Evolutionary conservation across 2,888 invertebrate species (phyloP).

Genomic region (Auanema freiburgensis): DNA sequence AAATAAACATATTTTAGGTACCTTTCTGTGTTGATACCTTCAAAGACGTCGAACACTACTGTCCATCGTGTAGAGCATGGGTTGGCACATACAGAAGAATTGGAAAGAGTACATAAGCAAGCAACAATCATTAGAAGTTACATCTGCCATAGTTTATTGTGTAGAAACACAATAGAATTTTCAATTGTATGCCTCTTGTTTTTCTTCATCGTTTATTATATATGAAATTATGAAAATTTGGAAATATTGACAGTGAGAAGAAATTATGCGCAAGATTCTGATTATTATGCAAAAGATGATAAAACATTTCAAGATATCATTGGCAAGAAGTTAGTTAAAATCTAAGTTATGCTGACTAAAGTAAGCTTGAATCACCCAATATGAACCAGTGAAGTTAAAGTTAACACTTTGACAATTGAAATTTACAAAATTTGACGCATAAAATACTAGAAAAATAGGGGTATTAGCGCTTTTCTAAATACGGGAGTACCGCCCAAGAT

Average conservation of each 20-base stretch:
- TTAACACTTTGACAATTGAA: not conserved
- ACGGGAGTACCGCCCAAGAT: slow-evolving; percentile 50
- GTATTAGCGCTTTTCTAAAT: not conserved
- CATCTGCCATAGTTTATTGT: no score
- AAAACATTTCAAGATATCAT: no score
- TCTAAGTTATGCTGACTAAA: no score
- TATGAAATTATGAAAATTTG: no score
- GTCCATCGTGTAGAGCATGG: slow-evolving; percentile 57
- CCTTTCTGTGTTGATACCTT: slow-evolving; percentile 60
- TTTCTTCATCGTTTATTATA: slow-evolving; percentile 1
- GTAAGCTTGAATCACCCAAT: no score
- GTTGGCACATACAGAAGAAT: slow-evolving; percentile 60
- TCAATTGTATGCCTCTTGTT: not conserved
- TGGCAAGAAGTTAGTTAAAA: no score
- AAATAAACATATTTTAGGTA: slow-evolving; percentile 24
- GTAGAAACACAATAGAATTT: no score
- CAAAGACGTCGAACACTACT: slow-evolving; percentile 61
- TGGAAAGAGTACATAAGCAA: slow-evolving; percentile 55
- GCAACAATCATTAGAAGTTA: not conserved
- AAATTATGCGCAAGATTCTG: no score
- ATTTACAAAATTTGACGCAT: not conserved
- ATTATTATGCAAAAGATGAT: no score
- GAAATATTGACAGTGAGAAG: no score
- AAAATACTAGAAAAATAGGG: not conserved
- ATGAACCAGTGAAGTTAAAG: no score